A percentile compares a stretch with the other conserved stretches of the same genome.
Evolutionary conservation across 53 echinoderm and acorn worm species (phyloP).

Genomic region (Echinometra lucunter): DNA sequence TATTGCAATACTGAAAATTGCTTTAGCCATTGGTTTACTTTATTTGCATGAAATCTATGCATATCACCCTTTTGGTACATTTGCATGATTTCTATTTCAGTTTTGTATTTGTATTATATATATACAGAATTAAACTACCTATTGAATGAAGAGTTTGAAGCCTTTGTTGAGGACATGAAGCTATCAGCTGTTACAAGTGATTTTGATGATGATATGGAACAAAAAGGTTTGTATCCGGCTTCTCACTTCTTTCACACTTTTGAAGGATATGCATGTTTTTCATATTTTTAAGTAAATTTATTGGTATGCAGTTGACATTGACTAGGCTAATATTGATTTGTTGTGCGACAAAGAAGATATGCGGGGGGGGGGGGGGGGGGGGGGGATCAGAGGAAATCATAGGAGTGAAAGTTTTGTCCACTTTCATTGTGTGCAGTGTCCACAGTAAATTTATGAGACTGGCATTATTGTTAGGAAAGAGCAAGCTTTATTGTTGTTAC

Average conservation of each 20-base stretch:
- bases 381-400: too few species aligned
- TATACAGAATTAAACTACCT: conserved; percentile 86
- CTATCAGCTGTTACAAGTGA: conserved; percentile 94
- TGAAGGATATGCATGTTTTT: not conserved
- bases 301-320: too few species aligned
- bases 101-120: conserved; percentile 53
- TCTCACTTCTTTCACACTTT: not conserved
- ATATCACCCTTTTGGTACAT: not conserved
- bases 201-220: conserved; percentile 88
- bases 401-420: too few species aligned
- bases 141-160: conserved; percentile 88
- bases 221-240: conserved; percentile 76
- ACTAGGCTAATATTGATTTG: too few species aligned
- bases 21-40: not conserved
- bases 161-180: conserved; percentile 95
- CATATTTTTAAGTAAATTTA: too few species aligned
- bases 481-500: not conserved
- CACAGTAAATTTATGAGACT: too few species aligned
- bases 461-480: too few species aligned
- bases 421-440: too few species aligned
- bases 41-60: not conserved
- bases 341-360: too few species aligned
- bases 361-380: too few species aligned
- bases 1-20: not conserved
- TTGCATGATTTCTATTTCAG: conserved; percentile 17